A percentile compares a stretch with the other conserved stretches of the same genome.
These are phyloP conservation scores for Netelia melanura DNA, from an alignment of 2,888 invertebrate species.

Conservation along the genomic window DNA sequence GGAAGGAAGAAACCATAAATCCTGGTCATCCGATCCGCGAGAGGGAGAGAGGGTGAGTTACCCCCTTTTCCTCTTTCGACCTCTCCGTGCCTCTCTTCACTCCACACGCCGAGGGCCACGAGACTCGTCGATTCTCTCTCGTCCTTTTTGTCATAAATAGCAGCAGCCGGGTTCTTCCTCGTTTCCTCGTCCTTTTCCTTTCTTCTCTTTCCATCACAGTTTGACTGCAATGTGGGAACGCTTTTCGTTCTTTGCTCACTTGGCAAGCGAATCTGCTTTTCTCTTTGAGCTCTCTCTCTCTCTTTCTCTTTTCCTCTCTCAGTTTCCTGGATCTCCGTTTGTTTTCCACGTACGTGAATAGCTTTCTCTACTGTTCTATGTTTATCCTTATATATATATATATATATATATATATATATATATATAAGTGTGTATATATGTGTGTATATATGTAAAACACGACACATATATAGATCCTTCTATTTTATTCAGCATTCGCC, in stretches of 20 bases:
- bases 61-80: slow-evolving; percentile 25
- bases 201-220: slow-evolving; percentile 4
- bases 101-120: background rate
- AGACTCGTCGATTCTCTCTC: slow-evolving; percentile 42
- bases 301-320: background rate
- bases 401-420: slow-evolving; percentile 6
- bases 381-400: background rate
- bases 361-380: slow-evolving; percentile 27
- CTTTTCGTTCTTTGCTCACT: slow-evolving; percentile 42
- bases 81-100: slow-evolving; percentile 20
- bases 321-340: slow-evolving; percentile 27
- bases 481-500: slow-evolving; percentile 34
- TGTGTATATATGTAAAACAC: background rate
- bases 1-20: slow-evolving; percentile 65
- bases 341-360: slow-evolving; percentile 54
- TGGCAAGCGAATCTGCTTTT: slow-evolving; percentile 42
- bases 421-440: background rate
- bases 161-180: slow-evolving; percentile 7
- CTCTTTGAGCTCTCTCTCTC: background rate
- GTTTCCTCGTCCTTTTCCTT: slow-evolving; percentile 9
- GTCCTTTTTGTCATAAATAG: slow-evolving; percentile 59
- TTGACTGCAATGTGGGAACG: slow-evolving; percentile 33
- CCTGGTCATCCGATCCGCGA: slow-evolving; percentile 60
- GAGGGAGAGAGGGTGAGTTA: background rate
- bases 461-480: background rate